Percentiles rank a stretch among this genome's conserved stretches.
Conservation (phyloP, 2,797 vertebrate genomes). For the Trichosurus vulpecula region DNA sequence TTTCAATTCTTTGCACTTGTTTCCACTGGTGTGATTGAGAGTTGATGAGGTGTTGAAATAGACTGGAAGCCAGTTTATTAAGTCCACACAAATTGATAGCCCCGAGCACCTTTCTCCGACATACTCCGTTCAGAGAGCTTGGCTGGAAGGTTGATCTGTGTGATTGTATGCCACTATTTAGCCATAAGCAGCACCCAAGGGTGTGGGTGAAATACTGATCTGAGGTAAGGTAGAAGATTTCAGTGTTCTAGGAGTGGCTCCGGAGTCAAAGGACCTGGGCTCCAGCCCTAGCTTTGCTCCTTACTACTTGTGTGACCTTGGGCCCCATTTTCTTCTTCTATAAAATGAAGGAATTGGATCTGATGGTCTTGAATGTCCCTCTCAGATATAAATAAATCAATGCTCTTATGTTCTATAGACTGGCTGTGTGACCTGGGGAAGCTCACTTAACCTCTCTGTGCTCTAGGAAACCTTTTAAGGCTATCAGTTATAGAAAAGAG, state of each 20-base stretch:
- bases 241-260: not conserved
- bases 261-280: not conserved
- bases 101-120: not conserved
- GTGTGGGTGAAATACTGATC: not conserved
- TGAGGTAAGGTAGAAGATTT: not conserved
- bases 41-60: slow-evolving; percentile 3
- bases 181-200: not conserved
- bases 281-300: not conserved
- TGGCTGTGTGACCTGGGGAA: not conserved
- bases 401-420: too few species aligned
- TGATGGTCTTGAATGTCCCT: not conserved
- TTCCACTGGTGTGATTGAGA: not conserved
- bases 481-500: not conserved
- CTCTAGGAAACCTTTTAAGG: not conserved
- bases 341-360: not conserved
- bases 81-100: not conserved
- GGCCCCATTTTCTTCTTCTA: not conserved
- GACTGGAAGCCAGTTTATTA: slow-evolving; percentile 32
- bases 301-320: not conserved
- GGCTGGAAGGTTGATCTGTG: not conserved
- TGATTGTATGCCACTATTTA: not conserved
- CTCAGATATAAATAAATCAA: not conserved
- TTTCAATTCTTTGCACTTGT: not conserved
- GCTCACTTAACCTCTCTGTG: not conserved
- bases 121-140: not conserved